A percentile compares a stretch with the other conserved stretches of the same genome.
Conservation (phyloP, 2,797 vertebrate species). For the Melanotaenia trifasciata region DNA sequence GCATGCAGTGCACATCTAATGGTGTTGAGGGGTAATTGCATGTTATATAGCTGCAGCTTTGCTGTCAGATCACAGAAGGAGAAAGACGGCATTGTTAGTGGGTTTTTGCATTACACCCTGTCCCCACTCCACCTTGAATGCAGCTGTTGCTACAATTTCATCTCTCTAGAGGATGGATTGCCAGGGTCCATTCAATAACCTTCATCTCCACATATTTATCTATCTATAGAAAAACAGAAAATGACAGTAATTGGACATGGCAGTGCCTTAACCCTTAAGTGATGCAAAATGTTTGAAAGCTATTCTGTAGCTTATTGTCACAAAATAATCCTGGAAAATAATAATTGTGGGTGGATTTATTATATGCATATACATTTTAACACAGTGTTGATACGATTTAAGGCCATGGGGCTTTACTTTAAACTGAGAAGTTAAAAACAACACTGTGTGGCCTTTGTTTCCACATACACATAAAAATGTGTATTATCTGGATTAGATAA, state of each 20-base stretch:
- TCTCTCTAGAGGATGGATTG: constrained; percentile 44
- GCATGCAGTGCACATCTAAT: constrained; percentile 48
- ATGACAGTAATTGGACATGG: constrained; percentile 60
- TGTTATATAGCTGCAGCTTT: constrained; percentile 58
- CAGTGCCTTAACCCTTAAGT: constrained; percentile 17
- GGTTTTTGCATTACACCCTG: constrained; percentile 26
- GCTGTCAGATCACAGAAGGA: constrained; percentile 42
- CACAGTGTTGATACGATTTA: neutral
- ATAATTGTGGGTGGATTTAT: neutral
- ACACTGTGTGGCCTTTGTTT: constrained; percentile 1
- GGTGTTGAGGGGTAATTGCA: constrained; percentile 59
- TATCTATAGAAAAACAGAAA: constrained; percentile 51
- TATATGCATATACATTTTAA: neutral
- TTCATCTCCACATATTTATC: constrained; percentile 53
- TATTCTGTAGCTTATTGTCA: constrained; percentile 10
- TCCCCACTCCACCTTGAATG: constrained; percentile 60
- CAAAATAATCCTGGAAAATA: constrained; percentile 4
- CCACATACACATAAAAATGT: neutral
- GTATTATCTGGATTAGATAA: neutral
- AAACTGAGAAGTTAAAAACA: too few relatives aligned
- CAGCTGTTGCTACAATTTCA: constrained; percentile 21
- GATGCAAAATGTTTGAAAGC: constrained; percentile 37
- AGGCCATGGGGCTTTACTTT: neutral
- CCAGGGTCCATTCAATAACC: constrained; percentile 54
- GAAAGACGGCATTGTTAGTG: constrained; percentile 28